Base-by-base conservation (phyloP, 2,113 vertebrate species). In the Corynorhinus townsendii region DNA sequence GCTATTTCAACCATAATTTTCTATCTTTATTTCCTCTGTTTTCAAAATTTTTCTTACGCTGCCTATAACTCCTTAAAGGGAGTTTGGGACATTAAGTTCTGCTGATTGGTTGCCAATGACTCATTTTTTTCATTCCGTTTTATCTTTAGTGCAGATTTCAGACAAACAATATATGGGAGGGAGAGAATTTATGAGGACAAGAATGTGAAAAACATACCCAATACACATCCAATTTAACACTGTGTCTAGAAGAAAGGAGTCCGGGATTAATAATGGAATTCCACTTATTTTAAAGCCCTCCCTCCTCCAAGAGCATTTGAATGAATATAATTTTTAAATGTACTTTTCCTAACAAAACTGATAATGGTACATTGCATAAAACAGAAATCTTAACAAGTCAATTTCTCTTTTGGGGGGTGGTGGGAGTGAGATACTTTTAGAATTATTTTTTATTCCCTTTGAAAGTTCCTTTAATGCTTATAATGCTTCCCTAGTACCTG, bases 111-210 rank as follows among this genome's bases (percentile, higher is more conserved):
- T 81, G 38, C 64, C 64, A 93, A 5, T 62, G 89, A 91, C 40
- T 73, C 59, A 79, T 28, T 24, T 49, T 49, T 73, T 76, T 64
- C 9, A 40, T 17, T 69, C 49, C 49, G n/a, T 7, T 89, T 96
- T 94, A 95, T 86, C 85, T 91, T 76, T 43, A 87, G 71, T n/a
- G 56, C 52, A 84, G 68, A 95, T 84, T 95, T 64, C 93, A 84
- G 49, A 75, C 26, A 81, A 91, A 95, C 43, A 91, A 81, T 89
- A 94, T 35, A 90, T 11, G 22, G 28, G 77, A 94, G 47, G 28
- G 38, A 82, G 77, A 47, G n/a, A 93, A 22, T 47, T 40, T 45
- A 47, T 24, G 28, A 75, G 90, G 52, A 35, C 73, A 84, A 85
- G 68, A 11, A 38, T 69, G 28, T 72, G 17, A 76, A 94, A 86